These are phyloP conservation scores for Laupala kohalensis DNA, from an alignment of 1,140 invertebrate species.

Conservation along the genomic window DNA sequence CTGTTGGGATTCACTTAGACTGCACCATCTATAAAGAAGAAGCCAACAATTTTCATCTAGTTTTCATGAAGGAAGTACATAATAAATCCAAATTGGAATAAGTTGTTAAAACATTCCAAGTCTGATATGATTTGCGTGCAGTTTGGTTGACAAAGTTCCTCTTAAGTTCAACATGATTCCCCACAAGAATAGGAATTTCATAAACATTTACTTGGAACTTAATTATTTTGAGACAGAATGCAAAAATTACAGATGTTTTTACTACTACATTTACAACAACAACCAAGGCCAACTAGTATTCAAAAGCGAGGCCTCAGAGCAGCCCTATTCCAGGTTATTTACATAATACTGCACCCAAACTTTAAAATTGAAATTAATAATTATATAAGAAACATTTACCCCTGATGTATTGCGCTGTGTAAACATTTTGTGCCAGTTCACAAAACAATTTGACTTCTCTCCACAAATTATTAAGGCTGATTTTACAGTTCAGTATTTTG, in stretches of 20 bases:
- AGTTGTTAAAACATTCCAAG: no score
- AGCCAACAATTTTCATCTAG: no score
- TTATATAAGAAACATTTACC: not conserved
- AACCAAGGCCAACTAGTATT: not conserved
- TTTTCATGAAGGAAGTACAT: no score
- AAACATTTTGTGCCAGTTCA: not conserved
- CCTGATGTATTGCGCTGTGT: not conserved
- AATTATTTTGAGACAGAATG: not conserved
- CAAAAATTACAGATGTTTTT: not conserved
- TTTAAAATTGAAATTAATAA: not conserved
- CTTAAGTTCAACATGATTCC: not conserved
- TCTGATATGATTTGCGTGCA: not conserved
- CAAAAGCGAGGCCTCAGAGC: not conserved
- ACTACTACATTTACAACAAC: conserved; percentile 1
- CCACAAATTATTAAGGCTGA: not conserved
- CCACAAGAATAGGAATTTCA: not conserved
- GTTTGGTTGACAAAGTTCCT: not conserved
- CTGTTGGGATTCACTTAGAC: not conserved
- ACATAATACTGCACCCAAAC: not conserved
- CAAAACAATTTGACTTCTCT: not conserved
- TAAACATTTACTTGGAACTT: not conserved
- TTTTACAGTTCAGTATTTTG: not conserved
- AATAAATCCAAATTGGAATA: no score
- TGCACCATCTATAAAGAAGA: not conserved
- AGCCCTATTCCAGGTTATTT: not conserved